These are phyloP conservation scores for Teleiodes luculella DNA, from an alignment of 2,888 invertebrate species.

Conservation along the genomic window DNA sequence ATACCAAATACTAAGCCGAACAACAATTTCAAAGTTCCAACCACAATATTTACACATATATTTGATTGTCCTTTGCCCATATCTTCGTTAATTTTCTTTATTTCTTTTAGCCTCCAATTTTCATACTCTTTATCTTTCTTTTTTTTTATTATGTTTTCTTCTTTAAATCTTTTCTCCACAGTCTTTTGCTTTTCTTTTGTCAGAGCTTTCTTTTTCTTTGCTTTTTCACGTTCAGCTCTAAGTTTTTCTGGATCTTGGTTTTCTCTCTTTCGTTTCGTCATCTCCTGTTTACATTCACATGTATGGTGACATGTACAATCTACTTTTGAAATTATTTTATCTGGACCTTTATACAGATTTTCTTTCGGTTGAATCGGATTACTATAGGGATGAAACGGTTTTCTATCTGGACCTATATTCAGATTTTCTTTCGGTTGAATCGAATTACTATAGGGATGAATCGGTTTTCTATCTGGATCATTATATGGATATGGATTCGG, in stretches of 20 bases:
- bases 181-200: not conserved
- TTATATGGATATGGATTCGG: too few species aligned
- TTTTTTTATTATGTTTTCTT: conserved; percentile 10
- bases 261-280: not conserved
- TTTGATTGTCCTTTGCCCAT: conserved; percentile 29
- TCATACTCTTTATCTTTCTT: conserved; percentile 11
- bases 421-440: too few species aligned
- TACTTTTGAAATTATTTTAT: too few species aligned
- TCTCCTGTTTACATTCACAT: not conserved
- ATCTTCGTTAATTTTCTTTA: conserved; percentile 27
- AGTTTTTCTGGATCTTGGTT: not conserved
- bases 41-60: conserved; percentile 31
- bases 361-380: too few species aligned
- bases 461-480: too few species aligned
- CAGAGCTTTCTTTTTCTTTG: conserved; percentile 9
- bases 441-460: too few species aligned
- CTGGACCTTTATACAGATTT: too few species aligned
- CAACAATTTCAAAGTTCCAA: conserved; percentile 30
- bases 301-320: too few species aligned
- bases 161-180: conserved; percentile 10
- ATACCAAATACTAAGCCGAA: conserved; percentile 19
- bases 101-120: conserved; percentile 20
- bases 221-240: too few species aligned
- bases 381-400: too few species aligned
- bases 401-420: too few species aligned